Base-by-base conservation (phyloP, 2,888 invertebrate species). In the Catocala nupta region DNA sequence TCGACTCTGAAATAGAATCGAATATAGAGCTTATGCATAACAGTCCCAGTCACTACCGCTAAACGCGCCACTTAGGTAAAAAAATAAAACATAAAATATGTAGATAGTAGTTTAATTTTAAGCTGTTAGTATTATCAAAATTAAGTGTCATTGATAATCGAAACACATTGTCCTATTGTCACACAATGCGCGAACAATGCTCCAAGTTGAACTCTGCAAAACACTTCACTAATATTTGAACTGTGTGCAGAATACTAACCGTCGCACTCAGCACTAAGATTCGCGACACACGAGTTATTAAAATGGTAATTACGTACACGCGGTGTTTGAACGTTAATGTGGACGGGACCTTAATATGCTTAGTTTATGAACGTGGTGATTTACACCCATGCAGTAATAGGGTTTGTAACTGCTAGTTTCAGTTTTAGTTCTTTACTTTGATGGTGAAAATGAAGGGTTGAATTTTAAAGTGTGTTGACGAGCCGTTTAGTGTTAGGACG, bases 281-380 rank as follows among this genome's bases (percentile, higher is more conserved):
- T 44, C 53, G 13, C 25, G 65, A 67, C 55, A 68, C 68, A 72
- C 62, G 52, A 67, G 63, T 75, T 68, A 77, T 75, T 75, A 77
- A 72, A 71, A 77, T 75, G 69, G 78, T 75, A 75, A 78, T 75
- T 75, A 77, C 54, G 47, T 51, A 52, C 65, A 68, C 58, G 51
- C 58, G 64, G 48, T 70, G 73, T 74, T 74, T 76, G 70, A 70
- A 56, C 63, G 45, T 52, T 77, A 70, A 74, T 68, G 57, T 64
- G 61, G 52, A 53, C 48, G 33, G 59, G 25, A 51, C 62, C 57
- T 70, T 77, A 70, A 74, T 67, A 56, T 63, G 56, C 60, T 63
- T 68, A 59, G 54, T 64, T 60, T 74, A 64, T 59, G 59, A 63
- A 64, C 48, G 51, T 54, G 55, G 52, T 73, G 71, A 73, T 63